These are phyloP conservation scores for Phytoseiulus persimilis DNA, from an alignment of 2,888 invertebrate genomes.

Conservation along the genomic window DNA sequence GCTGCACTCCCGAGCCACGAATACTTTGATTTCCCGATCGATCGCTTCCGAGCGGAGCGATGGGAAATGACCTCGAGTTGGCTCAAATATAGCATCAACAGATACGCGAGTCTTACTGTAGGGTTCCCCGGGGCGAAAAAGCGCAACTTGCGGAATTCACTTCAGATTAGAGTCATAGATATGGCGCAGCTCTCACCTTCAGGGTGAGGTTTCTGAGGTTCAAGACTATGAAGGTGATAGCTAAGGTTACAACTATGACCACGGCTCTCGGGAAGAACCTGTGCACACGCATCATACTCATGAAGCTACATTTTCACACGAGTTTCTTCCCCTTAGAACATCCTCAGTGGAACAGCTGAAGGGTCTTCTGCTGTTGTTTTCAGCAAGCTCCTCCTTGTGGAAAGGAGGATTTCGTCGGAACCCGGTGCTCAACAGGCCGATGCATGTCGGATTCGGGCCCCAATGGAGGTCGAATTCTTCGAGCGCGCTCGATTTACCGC, in stretches of 20 bases:
- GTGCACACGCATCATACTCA: background rate
- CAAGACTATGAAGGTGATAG: background rate
- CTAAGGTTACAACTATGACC: background rate
- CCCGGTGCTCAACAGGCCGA: background rate
- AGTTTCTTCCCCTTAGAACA: background rate
- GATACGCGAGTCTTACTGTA: no score
- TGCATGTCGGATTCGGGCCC: no score
- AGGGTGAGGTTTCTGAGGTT: background rate
- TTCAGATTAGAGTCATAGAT: no score
- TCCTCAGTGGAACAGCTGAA: background rate
- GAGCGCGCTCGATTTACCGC: no score
- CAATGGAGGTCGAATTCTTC: no score
- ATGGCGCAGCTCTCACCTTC: background rate
- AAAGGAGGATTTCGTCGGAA: background rate
- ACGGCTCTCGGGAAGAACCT: background rate
- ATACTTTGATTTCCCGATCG: no score
- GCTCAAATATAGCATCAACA: no score
- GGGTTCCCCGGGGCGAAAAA: no score
- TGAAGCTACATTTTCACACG: background rate
- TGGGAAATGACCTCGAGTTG: no score
- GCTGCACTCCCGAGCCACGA: no score
- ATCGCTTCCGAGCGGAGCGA: no score
- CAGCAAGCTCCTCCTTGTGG: background rate
- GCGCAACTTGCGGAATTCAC: no score
- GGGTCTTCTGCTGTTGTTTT: background rate